Evolutionary conservation across 2,113 vertebrate genomes (phyloP), one percentile per base, ranked within the genome.

Genomic region (Falcunculus frontatus): DNA sequence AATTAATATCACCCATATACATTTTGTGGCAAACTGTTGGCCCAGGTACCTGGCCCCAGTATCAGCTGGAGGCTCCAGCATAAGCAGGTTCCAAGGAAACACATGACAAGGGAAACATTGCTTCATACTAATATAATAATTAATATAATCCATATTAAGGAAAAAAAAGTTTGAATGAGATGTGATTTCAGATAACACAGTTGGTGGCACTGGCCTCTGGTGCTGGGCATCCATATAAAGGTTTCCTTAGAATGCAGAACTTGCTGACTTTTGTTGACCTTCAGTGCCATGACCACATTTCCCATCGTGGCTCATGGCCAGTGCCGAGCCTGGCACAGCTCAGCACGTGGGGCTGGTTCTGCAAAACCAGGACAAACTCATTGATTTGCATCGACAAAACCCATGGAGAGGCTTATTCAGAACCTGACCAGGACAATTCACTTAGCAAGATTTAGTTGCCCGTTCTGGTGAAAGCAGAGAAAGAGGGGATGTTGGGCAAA

Each of bases 271-370:
- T 33, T 32, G 7, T 55, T 52, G 62, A 6, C 11, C 27, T 59
- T 89, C 37, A 32, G 4, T 62, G 50, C 30, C 16, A 4, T 10
- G 16, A 26, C 39, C 44, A 33, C 6, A 1, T 47, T 53, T 62
- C 27, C 60, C 5, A 4, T 26, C 0, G 3, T 42, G 49, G 19
- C 26, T 88, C 81, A 25, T 0, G 0, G 62, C 10, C 73, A 17
- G 30, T 9, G 27, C 74, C 2, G 1, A 68, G 15, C 11, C 20
- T 19, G 35, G 60, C 56, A 55, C 42, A 70, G 33, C 55, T 78
- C 72, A 84, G 80, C 39, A 53, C 29, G 23, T 0, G 0, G 13
- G 13, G 7, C 2, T 26, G 47, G 49, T 33, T 76, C 68, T 74
- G 46, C 33, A 30, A 42, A 49, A 79, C 78, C 39, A 65, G 75